Evolutionary conservation across 1,140 invertebrate genomes (phyloP).

Genomic region (Diabrotica undecimpunctata): DNA sequence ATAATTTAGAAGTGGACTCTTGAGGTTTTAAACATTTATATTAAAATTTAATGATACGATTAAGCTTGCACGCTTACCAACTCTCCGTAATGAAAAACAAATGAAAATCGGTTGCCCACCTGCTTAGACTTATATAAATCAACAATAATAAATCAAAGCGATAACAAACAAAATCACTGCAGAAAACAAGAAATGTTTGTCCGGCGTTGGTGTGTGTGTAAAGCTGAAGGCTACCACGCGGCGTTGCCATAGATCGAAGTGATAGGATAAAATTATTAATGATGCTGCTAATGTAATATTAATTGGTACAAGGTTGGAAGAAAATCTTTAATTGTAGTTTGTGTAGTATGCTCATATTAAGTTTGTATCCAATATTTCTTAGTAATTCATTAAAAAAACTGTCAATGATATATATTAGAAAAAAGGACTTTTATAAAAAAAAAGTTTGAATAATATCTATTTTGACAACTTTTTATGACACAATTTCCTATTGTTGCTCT

Average conservation of each 20-base stretch:
- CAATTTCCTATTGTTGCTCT: too few relatives aligned
- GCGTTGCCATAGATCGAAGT: not conserved
- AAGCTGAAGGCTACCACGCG: not conserved
- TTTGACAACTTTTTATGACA: too few relatives aligned
- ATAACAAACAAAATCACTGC: conserved; percentile 18
- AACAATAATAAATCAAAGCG: conserved; percentile 18
- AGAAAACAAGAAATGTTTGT: conserved; percentile 19
- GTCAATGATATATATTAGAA: too few relatives aligned
- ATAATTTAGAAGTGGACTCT: not conserved
- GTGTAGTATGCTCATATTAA: too few relatives aligned
- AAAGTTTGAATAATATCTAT: too few relatives aligned
- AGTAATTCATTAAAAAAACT: too few relatives aligned
- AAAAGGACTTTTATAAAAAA: too few relatives aligned
- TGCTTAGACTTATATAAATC: conserved; percentile 20
- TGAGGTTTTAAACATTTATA: not conserved
- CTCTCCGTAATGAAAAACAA: conserved; percentile 13
- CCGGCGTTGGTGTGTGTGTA: conserved; percentile 16
- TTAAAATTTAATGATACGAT: not conserved
- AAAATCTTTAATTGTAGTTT: too few relatives aligned
- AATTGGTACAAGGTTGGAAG: too few relatives aligned
- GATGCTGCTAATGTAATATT: too few relatives aligned
- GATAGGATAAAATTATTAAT: too few relatives aligned
- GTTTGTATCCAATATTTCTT: too few relatives aligned
- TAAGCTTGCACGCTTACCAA: not conserved
- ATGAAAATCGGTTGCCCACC: conserved; percentile 17